Base-by-base conservation (phyloP, 2,113 vertebrate species). In the Platichthys stellatus region DNA sequence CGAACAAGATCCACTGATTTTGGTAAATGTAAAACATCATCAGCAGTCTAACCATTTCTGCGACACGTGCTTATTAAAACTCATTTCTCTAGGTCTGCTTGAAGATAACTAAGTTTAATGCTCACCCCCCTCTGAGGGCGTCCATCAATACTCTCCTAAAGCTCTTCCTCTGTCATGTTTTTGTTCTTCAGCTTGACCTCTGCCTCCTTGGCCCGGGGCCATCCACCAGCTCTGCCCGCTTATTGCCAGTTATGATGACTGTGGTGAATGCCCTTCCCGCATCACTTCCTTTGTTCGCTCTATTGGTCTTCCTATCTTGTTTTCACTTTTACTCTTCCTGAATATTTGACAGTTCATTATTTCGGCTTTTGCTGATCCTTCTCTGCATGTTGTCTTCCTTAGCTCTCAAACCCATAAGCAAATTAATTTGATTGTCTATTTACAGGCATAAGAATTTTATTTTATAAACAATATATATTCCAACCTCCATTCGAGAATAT, bases 101-200 rank as follows among this genome's bases (percentile, higher is more conserved):
- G 40, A 31, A 35, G 26, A 62, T 15, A 31, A 13, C 9, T 61
- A 24, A 23, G 4, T 69, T 61, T 74, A 20, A 60, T 17, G 67
- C 5, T 7, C 47, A 49, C 8, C 7, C 24, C 72, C 69, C 71
- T 76, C 47, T 40, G 79, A 63, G 81, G 59, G 73, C 18, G 35
- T 63, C 71, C 74, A 72, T 85, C 74, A 77, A 74, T 90, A 86
- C 84, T 91, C 67, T 87, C 63, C 69, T 76, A 57, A 63, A 57
- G 76, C 69, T 58, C 40, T 73, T 65, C 79, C 78, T 85, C 76
- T 78, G 69, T 83, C 65, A 65, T 93, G 75, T 80, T 86, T 81
- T 83, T 86, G 77, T 90, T 80, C 67, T 72, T 80, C 61, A 49
- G 58, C 28, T 1, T 63, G 79, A 76, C 67, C 76, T 76, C 21